Base-by-base conservation (phyloP, 2,888 invertebrate genomes). In the Athalia rosae region DNA sequence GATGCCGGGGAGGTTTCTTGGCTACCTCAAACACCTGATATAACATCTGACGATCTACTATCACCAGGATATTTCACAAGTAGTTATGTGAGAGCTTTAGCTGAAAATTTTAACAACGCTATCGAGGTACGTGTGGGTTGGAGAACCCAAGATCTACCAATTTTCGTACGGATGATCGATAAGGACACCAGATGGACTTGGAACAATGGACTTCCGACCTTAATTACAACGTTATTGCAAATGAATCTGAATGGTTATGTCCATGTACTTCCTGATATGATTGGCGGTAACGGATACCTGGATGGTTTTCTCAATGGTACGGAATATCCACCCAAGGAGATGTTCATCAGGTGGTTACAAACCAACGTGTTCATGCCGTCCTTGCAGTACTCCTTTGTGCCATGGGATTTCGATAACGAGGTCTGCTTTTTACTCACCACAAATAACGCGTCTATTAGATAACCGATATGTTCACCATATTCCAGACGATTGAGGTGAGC, bases 1-100 rank as follows among this genome's bases (percentile, higher is more conserved):
- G 96, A 96, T 84, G 96, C 96, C 62, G 97, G 96, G 43, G 96
- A 96, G 88, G 91, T 92, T 0, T 93, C 93, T 82, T 95, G 93
- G 93, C 89, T 93, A 61, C 94, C 94, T 50, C 92, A 93, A 88
- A 91, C 93, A 82, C 91, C 94, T 0, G 90, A 92, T 0, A 90
- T 94, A 50, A 92, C 90, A 56, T 93, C 92, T 0, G 90, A 92
- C 61, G 87, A 89, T 1, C 91, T 93, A 48, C 82, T 91, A 0
- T 92, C 92, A 59, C 94, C 94, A 0, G 92, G 92, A 7, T 89
- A 92, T 81, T 91, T 92, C 73, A 93, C 93, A 4, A 88, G 90
- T 28, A 85, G 90, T 0, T 95, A 93, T 84, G 92, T 93, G 9
- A 89, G 92, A 63, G 90, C 92, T 0, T 91, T 93, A 13, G 91